Base-by-base conservation (phyloP, 2,888 invertebrate species). In the Chymomyza fuscimana region DNA sequence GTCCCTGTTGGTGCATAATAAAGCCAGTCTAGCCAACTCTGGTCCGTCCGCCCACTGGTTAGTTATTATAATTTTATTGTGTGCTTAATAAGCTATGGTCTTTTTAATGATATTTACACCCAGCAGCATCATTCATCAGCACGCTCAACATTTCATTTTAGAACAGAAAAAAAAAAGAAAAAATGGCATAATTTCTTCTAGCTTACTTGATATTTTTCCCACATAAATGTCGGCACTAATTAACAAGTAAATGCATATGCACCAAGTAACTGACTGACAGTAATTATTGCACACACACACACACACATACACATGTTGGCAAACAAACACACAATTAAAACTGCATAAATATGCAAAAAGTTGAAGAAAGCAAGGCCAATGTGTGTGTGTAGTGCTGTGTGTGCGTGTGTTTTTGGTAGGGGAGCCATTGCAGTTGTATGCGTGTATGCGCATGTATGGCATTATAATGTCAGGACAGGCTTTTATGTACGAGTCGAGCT, bases 251-350 rank as follows among this genome's bases (percentile, higher is more conserved):
- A 32, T 32, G 32, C 82, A 82, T 77, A 82, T 84, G 82, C 75
- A 59, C 70, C 79, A 77, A 69, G 75, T 32, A 32, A 7, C 32
- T 32, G 85, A 82, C 82, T 74, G 82, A 82, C 87, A 82, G 81
- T 88, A 84, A 86, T 84, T 87, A 76, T 54, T n/a, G 79, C 86
- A 81, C 79, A 77, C 80, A 75, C 75, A 63, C 12, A 51, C 63
- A 52, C 52, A 52, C 51, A 22, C 16, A 10, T 22, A 40, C 29
- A 86, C 78, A 65, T 64, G 77, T 67, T 70, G 52, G 65, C 78
- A 87, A 78, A 80, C 86, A 86, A 79, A 81, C 75, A 81, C 71
- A 81, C 85, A 88, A 85, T 88, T 88, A 85, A 85, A 88, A 84
- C 72, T 76, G 83, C 82, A 86, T 86, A 84, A 84, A 86, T 84